Base-by-base conservation (phyloP, 2,888 invertebrate genomes). In the Eupithecia subumbrata region DNA sequence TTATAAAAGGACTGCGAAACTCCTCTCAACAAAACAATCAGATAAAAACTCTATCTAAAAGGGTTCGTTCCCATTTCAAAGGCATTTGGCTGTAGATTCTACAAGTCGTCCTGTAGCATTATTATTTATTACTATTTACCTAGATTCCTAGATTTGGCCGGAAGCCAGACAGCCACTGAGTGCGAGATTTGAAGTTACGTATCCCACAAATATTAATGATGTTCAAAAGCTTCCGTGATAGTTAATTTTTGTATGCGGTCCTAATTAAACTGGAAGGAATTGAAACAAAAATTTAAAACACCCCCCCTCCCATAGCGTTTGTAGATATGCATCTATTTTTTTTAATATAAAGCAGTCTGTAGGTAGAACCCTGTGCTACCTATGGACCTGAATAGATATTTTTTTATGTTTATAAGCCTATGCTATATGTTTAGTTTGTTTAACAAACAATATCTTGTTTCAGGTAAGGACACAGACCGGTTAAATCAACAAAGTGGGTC, bases 121-220 rank as follows among this genome's bases (percentile, higher is more conserved):
- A 56, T n/a, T n/a, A n/a, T n/a, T n/a, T 56, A 37, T 74, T 76
- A 69, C 75, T 73, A 75, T 80, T 80, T 78, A 79, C 72, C 78
- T 79, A 76, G 63, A 81, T 79, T 72, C 77, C 63, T 30, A 72
- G 78, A 77, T 78, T 81, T 81, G 80, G 80, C 78, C n/a, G 12
- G 40, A 1, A 34, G 79, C 80, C 37, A 37, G 40, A 71, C 67
- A 76, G 73, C 76, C 74, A 74, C 79, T 79, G 79, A 79, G 76
- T 73, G 76, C 77, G 76, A 80, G 76, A 73, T 79, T 77, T 76
- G 60, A 79, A 79, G 82, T 83, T 81, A 83, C 82, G 83, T 76
- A 66, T 79, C 78, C 74, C 78, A 81, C 82, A 82, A 83, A 84
- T 84, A 83, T 81, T 82, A 83, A 86, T 84, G 82, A 79, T 72